phyloP scores from a whole-genome alignment of 2,797 vertebrate species.

The Microctenopoma stevenorrisi region DNA sequence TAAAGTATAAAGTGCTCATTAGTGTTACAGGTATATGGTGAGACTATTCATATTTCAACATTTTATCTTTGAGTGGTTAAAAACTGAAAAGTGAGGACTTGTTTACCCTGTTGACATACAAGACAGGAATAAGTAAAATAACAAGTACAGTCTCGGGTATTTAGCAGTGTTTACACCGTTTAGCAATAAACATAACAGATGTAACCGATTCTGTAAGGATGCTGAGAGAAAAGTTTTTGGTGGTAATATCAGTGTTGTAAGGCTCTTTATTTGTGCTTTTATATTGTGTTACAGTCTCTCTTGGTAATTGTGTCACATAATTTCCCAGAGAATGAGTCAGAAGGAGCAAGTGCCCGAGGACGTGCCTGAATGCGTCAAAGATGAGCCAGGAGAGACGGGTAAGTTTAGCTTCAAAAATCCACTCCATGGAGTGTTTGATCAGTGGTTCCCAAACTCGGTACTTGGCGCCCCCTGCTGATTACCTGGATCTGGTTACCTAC shows the following conservation, averaged over 20 bases:
- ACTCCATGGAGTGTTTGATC: background rate
- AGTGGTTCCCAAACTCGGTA: too few species aligned
- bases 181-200: background rate
- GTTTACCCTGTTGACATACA: background rate
- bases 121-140: background rate
- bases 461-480: too few species aligned
- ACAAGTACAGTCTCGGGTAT: background rate
- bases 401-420: background rate
- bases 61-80: background rate
- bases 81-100: background rate
- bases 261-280: background rate
- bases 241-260: background rate
- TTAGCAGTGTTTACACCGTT: too few species aligned
- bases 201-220: background rate
- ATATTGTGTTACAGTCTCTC: background rate
- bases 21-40: background rate
- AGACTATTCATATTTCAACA: background rate
- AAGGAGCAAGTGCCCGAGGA: slow-evolving; percentile 87
- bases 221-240: background rate
- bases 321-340: slow-evolving; percentile 89
- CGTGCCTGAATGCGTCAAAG: slow-evolving; percentile 85
- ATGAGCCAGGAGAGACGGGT: slow-evolving; percentile 87
- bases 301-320: slow-evolving; percentile 35
- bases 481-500: too few species aligned
- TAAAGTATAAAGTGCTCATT: background rate